Conservation (phyloP, 1,140 invertebrate genomes). For the Pogonomyrmex barbatus region DNA sequence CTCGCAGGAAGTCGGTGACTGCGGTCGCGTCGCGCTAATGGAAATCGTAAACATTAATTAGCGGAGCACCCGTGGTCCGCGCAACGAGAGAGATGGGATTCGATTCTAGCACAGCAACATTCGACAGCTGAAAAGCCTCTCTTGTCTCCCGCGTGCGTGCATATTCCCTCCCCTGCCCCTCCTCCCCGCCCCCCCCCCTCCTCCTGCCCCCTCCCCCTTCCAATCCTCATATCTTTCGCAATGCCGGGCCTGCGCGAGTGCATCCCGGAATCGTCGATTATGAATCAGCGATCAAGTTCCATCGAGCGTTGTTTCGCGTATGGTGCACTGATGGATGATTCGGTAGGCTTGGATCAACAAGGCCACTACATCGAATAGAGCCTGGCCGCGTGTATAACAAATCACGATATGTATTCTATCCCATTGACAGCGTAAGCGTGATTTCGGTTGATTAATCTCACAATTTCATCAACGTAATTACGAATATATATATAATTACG, state of each 20-base stretch:
- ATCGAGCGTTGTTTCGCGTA: conserved; percentile 39
- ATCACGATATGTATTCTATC: conserved; percentile 6
- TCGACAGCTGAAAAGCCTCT: conserved; percentile 53
- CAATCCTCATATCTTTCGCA: conserved; percentile 9
- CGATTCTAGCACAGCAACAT: conserved; percentile 64
- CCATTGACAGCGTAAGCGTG: background rate
- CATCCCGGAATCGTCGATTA: conserved; percentile 45
- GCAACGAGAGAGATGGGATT: conserved; percentile 74
- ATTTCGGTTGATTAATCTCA: background rate
- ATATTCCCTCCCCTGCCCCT: too few species aligned
- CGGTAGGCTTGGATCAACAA: conserved; percentile 52
- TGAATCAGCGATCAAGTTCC: conserved; percentile 48
- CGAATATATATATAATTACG: too few species aligned
- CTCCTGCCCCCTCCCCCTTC: too few species aligned
- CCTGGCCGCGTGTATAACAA: conserved; percentile 10
- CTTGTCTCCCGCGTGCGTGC: conserved; percentile 42
- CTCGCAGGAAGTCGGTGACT: conserved; percentile 77
- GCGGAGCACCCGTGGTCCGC: conserved; percentile 72
- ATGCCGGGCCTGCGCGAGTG: background rate
- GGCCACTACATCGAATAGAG: conserved; percentile 5
- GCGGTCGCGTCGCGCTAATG: conserved; percentile 80
- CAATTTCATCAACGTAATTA: conserved; percentile 21
- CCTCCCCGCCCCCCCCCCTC: too few species aligned
- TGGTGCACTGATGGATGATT: conserved; percentile 48
- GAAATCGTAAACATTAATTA: conserved; percentile 84